These are phyloP conservation scores for Phylloscopus trochiloides DNA, from an alignment of 2,113 vertebrate species.

Conservation along the genomic window DNA sequence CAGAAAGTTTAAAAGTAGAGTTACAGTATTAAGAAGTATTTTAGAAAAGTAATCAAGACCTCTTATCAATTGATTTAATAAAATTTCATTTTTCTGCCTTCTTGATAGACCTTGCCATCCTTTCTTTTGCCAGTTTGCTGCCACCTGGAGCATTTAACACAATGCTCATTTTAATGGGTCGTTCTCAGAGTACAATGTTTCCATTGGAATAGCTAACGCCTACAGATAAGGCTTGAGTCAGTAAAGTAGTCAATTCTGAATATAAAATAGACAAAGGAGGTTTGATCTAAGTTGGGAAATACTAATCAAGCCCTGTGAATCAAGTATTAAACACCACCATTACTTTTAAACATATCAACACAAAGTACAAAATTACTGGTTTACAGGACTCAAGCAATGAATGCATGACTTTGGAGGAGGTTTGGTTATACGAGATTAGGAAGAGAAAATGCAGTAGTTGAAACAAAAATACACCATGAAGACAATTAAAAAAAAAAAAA, in stretches of 20 bases:
- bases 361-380: conserved; percentile 19
- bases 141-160: background rate
- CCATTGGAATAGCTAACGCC: background rate
- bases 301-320: conserved; percentile 26
- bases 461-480: background rate
- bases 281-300: conserved; percentile 39
- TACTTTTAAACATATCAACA: conserved; percentile 36
- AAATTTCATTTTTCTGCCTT: background rate
- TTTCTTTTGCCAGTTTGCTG: background rate
- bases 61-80: background rate
- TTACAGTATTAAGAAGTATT: background rate
- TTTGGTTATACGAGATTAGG: background rate
- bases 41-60: background rate
- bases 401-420: conserved; percentile 18
- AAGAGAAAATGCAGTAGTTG: background rate
- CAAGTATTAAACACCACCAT: conserved; percentile 18
- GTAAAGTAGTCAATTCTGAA: conserved; percentile 23
- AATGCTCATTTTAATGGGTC: background rate
- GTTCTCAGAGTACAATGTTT: background rate
- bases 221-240: conserved; percentile 41
- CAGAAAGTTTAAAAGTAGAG: background rate
- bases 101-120: background rate
- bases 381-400: background rate
- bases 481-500: background rate
- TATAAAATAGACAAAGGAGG: conserved; percentile 18